Evolutionary conservation across 2,888 invertebrate species (phyloP).

Genomic region (Perizoma flavofasciatum): DNA sequence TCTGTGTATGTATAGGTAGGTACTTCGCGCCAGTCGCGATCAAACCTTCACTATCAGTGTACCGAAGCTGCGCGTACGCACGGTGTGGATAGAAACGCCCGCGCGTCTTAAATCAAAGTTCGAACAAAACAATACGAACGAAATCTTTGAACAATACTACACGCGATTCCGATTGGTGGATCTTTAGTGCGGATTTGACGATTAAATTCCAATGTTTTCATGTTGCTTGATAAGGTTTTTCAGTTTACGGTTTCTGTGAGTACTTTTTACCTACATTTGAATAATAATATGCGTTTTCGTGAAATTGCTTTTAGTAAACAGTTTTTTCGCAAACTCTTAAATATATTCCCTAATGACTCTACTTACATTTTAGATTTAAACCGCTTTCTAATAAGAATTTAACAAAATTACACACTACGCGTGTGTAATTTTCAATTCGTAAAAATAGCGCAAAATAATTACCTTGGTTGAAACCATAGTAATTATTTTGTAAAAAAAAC

Average conservation of each 20-base stretch:
- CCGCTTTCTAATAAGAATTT: too few relatives aligned
- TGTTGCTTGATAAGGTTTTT: constrained; percentile 54
- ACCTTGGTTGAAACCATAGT: too few relatives aligned
- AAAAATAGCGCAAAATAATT: too few relatives aligned
- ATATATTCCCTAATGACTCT: too few relatives aligned
- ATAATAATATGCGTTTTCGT: constrained; percentile 5
- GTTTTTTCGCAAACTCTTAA: too few relatives aligned
- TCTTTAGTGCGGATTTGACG: constrained; percentile 34
- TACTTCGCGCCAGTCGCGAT: constrained; percentile 44
- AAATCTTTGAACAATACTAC: constrained; percentile 1
- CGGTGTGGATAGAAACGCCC: constrained; percentile 32
- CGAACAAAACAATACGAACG: constrained; percentile 10
- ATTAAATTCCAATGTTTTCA: constrained; percentile 43
- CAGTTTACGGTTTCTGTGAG: constrained; percentile 66
- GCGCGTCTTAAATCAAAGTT: constrained; percentile 28
- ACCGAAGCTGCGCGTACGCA: constrained; percentile 51
- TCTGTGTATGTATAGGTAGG: constrained; percentile 1
- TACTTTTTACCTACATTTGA: constrained; percentile 15
- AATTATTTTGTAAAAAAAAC: too few relatives aligned
- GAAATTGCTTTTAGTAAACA: constrained; percentile 5
- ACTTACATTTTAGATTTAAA: too few relatives aligned
- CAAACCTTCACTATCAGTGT: constrained; percentile 54
- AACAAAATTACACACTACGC: too few relatives aligned
- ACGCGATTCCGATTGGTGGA: constrained; percentile 30
- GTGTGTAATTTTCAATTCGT: too few relatives aligned